Base-by-base conservation (phyloP, 2,888 invertebrate species). In the Nezara viridula region DNA sequence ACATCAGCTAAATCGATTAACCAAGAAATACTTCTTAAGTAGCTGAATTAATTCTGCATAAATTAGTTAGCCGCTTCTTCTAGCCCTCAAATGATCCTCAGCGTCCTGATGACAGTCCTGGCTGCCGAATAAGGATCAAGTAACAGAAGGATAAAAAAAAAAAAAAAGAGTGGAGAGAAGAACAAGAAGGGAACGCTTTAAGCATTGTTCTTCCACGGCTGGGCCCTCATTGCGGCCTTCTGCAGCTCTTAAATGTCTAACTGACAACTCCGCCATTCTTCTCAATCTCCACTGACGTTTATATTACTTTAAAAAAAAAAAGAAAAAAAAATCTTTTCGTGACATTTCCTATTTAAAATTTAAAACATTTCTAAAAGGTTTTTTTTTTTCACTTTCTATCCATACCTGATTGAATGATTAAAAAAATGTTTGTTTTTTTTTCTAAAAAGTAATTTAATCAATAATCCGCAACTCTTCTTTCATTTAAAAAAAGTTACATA, bases 1-100 rank as follows among this genome's bases (percentile, higher is more conserved):
- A 60, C 60, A 27, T 73, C 27, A 32, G 66, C 66, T 32, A 19
- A 37, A 73, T 37, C 66, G 19, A 73, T 21, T 73, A 37, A 73
- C 32, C 66, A 21, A 73, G 66, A 73, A 73, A 73, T 73, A 73
- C 66, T 73, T 73, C 66, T 73, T 73, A 73, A 73, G 66, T 73
- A 73, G 32, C 66, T 32, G 66, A 73, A 73, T 73, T 73, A 73
- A 73, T 73, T 73, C 19, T 73, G 37, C 32, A 73, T 73, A 37
- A 73, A 73, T 73, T 73, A 73, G 66, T 37, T 37, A 73, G 66
- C 14, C 60, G 66, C 37, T 73, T 73, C 66, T 73, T 73, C 66
- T 73, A 32, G 19, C 6, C 37, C 37, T 21, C 19, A 19, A 37
- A 73, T 21, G 66, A 73, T 73, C 60, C 55, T 10, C 2, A n/a